Conservation (phyloP, 2,888 invertebrate genomes). For the Argyra leucocephala region DNA sequence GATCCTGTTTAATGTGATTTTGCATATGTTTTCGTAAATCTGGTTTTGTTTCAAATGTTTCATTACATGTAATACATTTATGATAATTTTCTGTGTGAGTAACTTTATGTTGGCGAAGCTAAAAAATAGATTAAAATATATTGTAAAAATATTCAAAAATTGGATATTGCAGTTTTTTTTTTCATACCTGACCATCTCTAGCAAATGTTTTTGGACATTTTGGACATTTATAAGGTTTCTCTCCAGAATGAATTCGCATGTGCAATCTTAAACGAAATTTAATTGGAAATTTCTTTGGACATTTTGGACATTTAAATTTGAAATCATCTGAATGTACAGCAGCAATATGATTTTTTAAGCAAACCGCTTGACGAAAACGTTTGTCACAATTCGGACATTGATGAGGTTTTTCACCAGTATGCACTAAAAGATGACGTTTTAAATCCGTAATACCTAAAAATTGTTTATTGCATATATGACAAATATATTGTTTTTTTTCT, state of each 20-base stretch:
- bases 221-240: slow-evolving; percentile 56
- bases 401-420: slow-evolving; percentile 56
- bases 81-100: slow-evolving; percentile 54
- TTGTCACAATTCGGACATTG: slow-evolving; percentile 54
- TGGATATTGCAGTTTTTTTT: too few relatives aligned
- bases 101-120: slow-evolving; percentile 56
- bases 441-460: slow-evolving; percentile 58
- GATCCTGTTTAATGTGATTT: slow-evolving; percentile 65
- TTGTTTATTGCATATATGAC: slow-evolving; percentile 54
- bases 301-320: slow-evolving; percentile 60
- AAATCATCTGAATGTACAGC: slow-evolving; percentile 37
- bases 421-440: slow-evolving; percentile 56
- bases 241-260: slow-evolving; percentile 61
- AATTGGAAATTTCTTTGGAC: slow-evolving; percentile 64
- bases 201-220: slow-evolving; percentile 58
- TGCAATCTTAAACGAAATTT: slow-evolving; percentile 67
- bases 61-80: slow-evolving; percentile 60
- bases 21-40: slow-evolving; percentile 56
- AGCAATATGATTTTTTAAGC: slow-evolving; percentile 53
- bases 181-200: slow-evolving; percentile 59
- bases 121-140: slow-evolving; percentile 12
- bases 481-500: slow-evolving; percentile 44
- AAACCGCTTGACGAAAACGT: slow-evolving; percentile 55
- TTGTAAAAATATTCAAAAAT: not conserved
- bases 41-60: slow-evolving; percentile 58